phyloP scores from a whole-genome alignment of 1,140 invertebrate genomes.

The Elymnias hypermnestra region DNA sequence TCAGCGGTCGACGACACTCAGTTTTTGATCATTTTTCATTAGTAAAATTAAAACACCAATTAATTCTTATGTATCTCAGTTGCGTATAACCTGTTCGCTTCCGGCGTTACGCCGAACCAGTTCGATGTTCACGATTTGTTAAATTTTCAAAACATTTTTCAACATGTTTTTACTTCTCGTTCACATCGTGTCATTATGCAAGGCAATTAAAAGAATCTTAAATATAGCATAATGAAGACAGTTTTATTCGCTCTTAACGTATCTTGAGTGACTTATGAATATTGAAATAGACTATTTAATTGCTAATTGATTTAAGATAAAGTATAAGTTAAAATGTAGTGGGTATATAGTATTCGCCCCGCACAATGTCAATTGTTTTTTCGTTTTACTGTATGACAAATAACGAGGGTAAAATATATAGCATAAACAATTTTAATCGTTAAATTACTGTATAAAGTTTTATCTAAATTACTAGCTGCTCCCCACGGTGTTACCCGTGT shows the following conservation, averaged over 20 bases:
- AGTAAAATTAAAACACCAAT: slow-evolving; percentile 59
- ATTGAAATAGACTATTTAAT: slow-evolving; percentile 12
- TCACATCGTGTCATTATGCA: slow-evolving; percentile 28
- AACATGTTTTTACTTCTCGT: slow-evolving; percentile 31
- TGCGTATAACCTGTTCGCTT: slow-evolving; percentile 58
- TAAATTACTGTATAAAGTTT: too few species aligned
- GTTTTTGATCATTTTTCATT: slow-evolving; percentile 39
- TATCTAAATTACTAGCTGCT: too few species aligned
- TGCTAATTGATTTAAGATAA: slow-evolving; percentile 14
- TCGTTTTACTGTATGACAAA: too few species aligned
- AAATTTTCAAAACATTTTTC: slow-evolving; percentile 33
- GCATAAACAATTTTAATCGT: too few species aligned
- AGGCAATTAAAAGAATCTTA: slow-evolving; percentile 23
- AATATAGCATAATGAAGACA: slow-evolving; percentile 9
- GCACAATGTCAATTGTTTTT: too few species aligned
- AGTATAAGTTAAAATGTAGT: slow-evolving; percentile 5
- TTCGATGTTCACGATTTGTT: slow-evolving; percentile 43
- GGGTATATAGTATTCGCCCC: slow-evolving; percentile 1
- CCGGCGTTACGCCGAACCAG: slow-evolving; percentile 65
- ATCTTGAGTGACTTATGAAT: slow-evolving; percentile 17
- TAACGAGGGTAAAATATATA: too few species aligned
- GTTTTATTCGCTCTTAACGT: slow-evolving; percentile 13
- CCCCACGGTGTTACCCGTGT: too few species aligned
- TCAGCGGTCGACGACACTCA: slow-evolving; percentile 24
- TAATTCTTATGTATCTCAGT: slow-evolving; percentile 50